phyloP scores from a whole-genome alignment of 2,888 invertebrate species.

The Rotaria socialis region DNA sequence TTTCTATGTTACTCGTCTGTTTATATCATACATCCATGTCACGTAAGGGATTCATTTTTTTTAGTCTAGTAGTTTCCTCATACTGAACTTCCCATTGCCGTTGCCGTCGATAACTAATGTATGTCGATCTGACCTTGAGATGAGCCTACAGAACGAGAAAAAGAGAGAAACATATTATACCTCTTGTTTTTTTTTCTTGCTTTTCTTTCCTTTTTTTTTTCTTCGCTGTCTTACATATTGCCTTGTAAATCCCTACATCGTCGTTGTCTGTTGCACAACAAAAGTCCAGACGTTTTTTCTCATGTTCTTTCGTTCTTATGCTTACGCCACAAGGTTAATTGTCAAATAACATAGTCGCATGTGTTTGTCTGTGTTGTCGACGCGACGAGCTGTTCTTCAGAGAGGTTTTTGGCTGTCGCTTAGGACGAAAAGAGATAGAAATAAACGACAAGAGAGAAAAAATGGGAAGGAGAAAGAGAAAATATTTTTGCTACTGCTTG shows the following conservation, averaged over 20 bases:
- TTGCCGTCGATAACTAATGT: background rate
- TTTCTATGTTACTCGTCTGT: background rate
- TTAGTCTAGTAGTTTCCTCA: background rate
- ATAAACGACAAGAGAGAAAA: conserved; percentile 16
- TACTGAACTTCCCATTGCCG: background rate
- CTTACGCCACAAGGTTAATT: background rate
- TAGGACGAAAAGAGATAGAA: conserved; percentile 17
- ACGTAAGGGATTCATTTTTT: background rate
- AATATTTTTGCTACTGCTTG: conserved; percentile 15
- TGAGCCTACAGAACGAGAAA: background rate
- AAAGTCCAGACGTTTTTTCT: conserved; percentile 12
- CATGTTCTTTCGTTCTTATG: background rate
- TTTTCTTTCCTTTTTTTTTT: background rate
- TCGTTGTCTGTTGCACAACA: background rate
- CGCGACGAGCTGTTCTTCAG: background rate
- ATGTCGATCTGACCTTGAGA: background rate
- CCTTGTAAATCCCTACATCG: conserved; percentile 16
- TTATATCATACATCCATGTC: background rate
- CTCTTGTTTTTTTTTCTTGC: conserved; percentile 1
- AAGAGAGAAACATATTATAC: background rate
- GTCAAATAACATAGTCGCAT: conserved; percentile 17
- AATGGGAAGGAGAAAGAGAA: background rate
- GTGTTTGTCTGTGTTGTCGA: conserved; percentile 17
- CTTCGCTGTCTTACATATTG: background rate
- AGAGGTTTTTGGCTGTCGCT: conserved; percentile 4